Evolutionary conservation across 2,797 vertebrate species (phyloP).

Genomic region (Peromyscus nudipes): DNA sequence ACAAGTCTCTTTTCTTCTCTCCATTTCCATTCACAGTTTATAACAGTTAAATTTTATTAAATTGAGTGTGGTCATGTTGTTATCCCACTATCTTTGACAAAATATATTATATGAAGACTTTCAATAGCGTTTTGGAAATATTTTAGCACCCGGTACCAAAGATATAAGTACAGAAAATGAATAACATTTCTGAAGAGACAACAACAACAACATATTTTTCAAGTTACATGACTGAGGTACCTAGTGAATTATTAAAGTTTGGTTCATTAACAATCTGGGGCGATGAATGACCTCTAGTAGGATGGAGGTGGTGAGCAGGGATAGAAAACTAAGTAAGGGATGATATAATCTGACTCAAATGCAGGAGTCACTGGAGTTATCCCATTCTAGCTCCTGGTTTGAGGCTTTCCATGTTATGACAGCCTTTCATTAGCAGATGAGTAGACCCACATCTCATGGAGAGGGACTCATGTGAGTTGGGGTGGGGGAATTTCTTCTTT

Average conservation of each 20-base stretch:
- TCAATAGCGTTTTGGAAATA: constrained; percentile 44
- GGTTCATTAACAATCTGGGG: neutral
- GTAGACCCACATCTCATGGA: neutral
- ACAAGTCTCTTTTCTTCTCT: neutral
- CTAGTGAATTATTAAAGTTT: constrained; percentile 32
- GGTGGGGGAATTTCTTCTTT: constrained; percentile 25
- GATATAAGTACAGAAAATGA: neutral
- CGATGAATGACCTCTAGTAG: neutral
- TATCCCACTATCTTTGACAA: neutral
- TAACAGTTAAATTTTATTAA: constrained; percentile 23
- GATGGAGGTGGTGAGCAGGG: neutral
- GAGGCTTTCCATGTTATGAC: neutral
- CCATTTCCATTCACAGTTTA: neutral
- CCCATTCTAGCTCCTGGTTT: neutral
- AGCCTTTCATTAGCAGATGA: neutral
- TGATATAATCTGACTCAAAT: neutral
- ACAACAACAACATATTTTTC: neutral
- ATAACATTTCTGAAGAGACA: constrained; percentile 24
- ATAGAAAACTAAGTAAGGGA: constrained; percentile 18
- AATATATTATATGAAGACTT: constrained; percentile 20
- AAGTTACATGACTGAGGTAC: neutral
- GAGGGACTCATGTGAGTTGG: constrained; percentile 23
- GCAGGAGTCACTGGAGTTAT: neutral
- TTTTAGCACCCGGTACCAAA: neutral
- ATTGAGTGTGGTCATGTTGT: neutral